Evolutionary conservation across 2,113 vertebrate genomes (phyloP).

Genomic region (Maccullochella peelii): DNA sequence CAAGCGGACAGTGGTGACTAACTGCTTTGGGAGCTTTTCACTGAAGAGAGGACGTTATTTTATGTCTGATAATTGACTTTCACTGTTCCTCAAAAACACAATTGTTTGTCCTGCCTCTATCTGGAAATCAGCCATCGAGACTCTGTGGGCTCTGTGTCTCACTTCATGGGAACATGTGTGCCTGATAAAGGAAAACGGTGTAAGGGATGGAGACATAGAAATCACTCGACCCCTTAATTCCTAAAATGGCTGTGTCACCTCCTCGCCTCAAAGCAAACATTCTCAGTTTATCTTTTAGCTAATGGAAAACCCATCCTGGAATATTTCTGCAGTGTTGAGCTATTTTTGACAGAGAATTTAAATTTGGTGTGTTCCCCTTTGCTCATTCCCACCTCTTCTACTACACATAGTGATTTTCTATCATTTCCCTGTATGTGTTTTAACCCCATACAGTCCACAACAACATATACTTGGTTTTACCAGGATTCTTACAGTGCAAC

Average conservation of each 20-base stretch:
- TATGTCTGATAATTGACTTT: conserved; percentile 42
- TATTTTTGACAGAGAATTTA: neutral
- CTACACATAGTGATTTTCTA: neutral
- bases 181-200: conserved; percentile 38
- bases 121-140: conserved; percentile 33
- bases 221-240: conserved; percentile 22
- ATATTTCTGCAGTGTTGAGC: neutral
- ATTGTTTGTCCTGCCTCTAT: conserved; percentile 38
- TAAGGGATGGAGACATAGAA: neutral
- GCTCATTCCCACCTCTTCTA: neutral
- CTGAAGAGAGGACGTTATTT: conserved; percentile 26
- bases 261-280: neutral
- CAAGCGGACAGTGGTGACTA: conserved; percentile 24
- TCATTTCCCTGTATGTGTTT: neutral
- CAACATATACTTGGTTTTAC: neutral
- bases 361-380: neutral
- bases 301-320: neutral
- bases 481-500: neutral
- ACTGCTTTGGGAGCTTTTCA: neutral
- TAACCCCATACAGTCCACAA: neutral
- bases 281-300: neutral
- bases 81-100: conserved; percentile 38
- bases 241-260: neutral
- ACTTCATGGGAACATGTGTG: conserved; percentile 16
- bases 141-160: conserved; percentile 16